A percentile compares a stretch with the other conserved stretches of the same genome.
These are phyloP conservation scores for Pegoplata infirma DNA, from an alignment of 2,888 invertebrate genomes.

Conservation along the genomic window DNA sequence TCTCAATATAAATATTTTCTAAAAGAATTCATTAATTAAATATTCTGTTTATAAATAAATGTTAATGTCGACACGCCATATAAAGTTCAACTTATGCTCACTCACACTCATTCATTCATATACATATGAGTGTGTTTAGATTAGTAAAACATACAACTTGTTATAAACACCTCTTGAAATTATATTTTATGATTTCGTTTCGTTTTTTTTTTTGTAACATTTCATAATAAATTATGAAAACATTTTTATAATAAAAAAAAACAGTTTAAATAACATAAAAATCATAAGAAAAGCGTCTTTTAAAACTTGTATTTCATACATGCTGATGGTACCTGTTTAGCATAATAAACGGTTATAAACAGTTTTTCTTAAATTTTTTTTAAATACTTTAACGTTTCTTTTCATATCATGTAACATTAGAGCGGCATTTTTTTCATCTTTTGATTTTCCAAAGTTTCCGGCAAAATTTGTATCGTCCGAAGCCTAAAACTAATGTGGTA, in stretches of 20 bases:
- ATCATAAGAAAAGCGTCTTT: not conserved
- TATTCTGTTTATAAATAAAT: not conserved
- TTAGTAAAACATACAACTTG: conserved; percentile 27
- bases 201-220: conserved; percentile 7
- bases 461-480: no score
- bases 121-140: conserved; percentile 11
- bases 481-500: no score
- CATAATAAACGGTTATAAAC: conserved; percentile 41
- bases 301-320: no score
- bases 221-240: conserved; percentile 41
- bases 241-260: conserved; percentile 22
- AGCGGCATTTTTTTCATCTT: no score
- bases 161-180: conserved; percentile 26
- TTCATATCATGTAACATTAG: no score
- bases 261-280: conserved; percentile 9
- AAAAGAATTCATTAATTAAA: not conserved
- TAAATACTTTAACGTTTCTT: conserved; percentile 1
- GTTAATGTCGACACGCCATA: conserved; percentile 35
- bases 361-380: conserved; percentile 3
- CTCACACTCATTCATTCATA: not conserved
- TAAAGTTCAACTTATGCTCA: conserved; percentile 2
- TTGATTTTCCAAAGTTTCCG: no score
- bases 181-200: conserved; percentile 29
- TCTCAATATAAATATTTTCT: not conserved
- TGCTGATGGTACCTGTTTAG: conserved; percentile 46